Conservation (phyloP, 2,797 vertebrate species). For the Hylomyscus alleni region DNA sequence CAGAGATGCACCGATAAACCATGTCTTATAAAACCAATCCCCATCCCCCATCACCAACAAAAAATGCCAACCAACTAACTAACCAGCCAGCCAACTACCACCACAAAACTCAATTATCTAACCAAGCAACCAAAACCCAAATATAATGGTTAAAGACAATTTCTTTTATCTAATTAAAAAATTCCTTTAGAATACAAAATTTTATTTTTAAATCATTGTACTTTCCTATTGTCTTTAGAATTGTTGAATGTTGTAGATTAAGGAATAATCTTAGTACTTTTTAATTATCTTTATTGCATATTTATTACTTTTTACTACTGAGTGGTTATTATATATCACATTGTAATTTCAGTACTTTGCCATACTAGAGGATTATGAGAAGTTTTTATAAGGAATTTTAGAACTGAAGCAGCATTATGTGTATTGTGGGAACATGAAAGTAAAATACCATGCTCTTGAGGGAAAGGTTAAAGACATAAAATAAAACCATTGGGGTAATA, state of each 20-base stretch:
- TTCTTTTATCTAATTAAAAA: not conserved
- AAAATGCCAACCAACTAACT: not conserved
- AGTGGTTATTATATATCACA: not conserved
- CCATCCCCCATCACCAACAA: not conserved
- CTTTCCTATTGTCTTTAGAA: slow-evolving; percentile 8
- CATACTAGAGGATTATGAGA: slow-evolving; percentile 5
- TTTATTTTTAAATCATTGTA: slow-evolving; percentile 3
- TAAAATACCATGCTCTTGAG: slow-evolving; percentile 29
- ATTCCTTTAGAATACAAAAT: not conserved
- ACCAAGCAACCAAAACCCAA: not conserved
- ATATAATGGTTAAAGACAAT: not conserved
- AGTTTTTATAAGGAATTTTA: slow-evolving; percentile 35
- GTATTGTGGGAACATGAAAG: slow-evolving; percentile 8
- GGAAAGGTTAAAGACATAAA: slow-evolving; percentile 22
- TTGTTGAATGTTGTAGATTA: slow-evolving; percentile 38
- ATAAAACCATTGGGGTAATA: slow-evolving; percentile 1
- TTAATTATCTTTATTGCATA: slow-evolving; percentile 30
- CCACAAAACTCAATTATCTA: not conserved
- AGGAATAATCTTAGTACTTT: slow-evolving; percentile 55
- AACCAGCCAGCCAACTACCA: not conserved
- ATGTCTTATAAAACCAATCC: not conserved
- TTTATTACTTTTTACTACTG: slow-evolving; percentile 28
- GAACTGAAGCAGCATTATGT: not conserved
- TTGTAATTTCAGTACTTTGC: slow-evolving; percentile 35
- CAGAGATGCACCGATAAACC: not conserved